These are phyloP conservation scores for Brachyhypopomus gauderio DNA, from an alignment of 2,113 vertebrate genomes.

Conservation along the genomic window DNA sequence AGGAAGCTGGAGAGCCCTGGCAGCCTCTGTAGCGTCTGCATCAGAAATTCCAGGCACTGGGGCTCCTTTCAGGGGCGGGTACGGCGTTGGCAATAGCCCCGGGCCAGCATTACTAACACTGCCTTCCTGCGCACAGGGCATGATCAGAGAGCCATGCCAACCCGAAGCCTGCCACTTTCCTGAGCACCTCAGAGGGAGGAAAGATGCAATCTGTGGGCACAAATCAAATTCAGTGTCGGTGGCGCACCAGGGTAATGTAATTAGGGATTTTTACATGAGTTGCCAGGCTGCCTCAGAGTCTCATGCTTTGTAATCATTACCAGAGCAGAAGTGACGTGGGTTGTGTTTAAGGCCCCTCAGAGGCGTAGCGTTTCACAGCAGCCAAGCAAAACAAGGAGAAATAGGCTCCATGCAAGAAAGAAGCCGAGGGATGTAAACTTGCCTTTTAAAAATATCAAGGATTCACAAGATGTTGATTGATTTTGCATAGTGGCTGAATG, in stretches of 20 bases:
- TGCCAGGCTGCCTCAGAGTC: slow-evolving; percentile 59
- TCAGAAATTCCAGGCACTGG: slow-evolving; percentile 48
- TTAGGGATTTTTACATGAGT: slow-evolving; percentile 57
- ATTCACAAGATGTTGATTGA: background rate
- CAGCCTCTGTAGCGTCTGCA: slow-evolving; percentile 39
- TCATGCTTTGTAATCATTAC: slow-evolving; percentile 65
- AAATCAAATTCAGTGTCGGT: slow-evolving; percentile 55
- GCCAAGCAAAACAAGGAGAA: slow-evolving; percentile 32
- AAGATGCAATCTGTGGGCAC: slow-evolving; percentile 58
- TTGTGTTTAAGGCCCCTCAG: slow-evolving; percentile 34
- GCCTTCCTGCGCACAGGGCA: slow-evolving; percentile 51
- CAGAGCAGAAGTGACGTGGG: slow-evolving; percentile 61
- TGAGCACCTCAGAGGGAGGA: slow-evolving; percentile 50
- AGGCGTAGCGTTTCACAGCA: slow-evolving; percentile 47
- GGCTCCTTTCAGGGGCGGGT: slow-evolving; percentile 62
- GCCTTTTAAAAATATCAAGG: slow-evolving; percentile 9
- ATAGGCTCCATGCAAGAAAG: slow-evolving; percentile 45
- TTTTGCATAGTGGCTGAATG: slow-evolving; percentile 1
- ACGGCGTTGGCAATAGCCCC: slow-evolving; percentile 31
- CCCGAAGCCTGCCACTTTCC: slow-evolving; percentile 16
- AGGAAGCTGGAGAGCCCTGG: slow-evolving; percentile 40
- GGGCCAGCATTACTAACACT: slow-evolving; percentile 44
- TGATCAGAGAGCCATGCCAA: slow-evolving; percentile 59
- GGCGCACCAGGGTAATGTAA: slow-evolving; percentile 56
- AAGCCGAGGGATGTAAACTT: slow-evolving; percentile 16